phyloP scores from a whole-genome alignment of 2,797 vertebrate species.

The Myoxocephalus aenaeus region DNA sequence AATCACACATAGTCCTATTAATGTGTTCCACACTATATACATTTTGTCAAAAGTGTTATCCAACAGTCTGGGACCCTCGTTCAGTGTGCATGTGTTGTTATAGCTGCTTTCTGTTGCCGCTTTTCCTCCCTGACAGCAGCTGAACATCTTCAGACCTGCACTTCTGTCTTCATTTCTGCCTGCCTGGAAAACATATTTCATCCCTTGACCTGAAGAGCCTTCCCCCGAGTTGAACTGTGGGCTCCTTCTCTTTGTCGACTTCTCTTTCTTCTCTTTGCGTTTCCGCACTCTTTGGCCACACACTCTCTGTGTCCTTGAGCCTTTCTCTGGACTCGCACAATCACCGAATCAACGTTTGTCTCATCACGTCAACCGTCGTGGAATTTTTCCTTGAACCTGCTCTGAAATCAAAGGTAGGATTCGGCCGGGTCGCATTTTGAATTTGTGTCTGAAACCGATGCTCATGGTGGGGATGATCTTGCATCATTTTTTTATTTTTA shows the following conservation, averaged over 20 bases:
- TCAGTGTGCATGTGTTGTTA: slow-evolving; percentile 42
- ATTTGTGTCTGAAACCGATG: slow-evolving; percentile 5
- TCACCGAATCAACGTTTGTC: slow-evolving; percentile 12
- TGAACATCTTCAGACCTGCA: slow-evolving; percentile 5
- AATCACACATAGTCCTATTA: not conserved
- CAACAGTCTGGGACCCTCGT: slow-evolving; percentile 45
- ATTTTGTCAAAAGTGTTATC: slow-evolving; percentile 2
- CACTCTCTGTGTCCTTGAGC: slow-evolving; percentile 19
- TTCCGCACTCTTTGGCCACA: not conserved
- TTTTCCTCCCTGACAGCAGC: slow-evolving; percentile 18
- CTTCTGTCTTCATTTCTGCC: slow-evolving; percentile 13
- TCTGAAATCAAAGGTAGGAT: slow-evolving; percentile 74
- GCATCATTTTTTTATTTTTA: not conserved
- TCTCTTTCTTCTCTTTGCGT: slow-evolving; percentile 20
- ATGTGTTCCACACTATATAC: not conserved
- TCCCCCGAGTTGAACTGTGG: slow-evolving; percentile 7
- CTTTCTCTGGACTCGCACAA: slow-evolving; percentile 16
- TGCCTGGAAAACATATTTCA: slow-evolving; percentile 22
- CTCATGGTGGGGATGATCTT: not conserved
- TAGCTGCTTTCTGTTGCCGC: slow-evolving; percentile 22
- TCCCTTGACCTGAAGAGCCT: slow-evolving; percentile 48
- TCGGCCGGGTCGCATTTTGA: not conserved
- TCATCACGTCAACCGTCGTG: slow-evolving; percentile 5
- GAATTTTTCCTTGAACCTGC: slow-evolving; percentile 40
- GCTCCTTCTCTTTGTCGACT: slow-evolving; percentile 15